Evolutionary conservation across 1,140 invertebrate genomes (phyloP), one percentile per base, ranked within the genome.

Genomic region (Eumeta japonica): DNA sequence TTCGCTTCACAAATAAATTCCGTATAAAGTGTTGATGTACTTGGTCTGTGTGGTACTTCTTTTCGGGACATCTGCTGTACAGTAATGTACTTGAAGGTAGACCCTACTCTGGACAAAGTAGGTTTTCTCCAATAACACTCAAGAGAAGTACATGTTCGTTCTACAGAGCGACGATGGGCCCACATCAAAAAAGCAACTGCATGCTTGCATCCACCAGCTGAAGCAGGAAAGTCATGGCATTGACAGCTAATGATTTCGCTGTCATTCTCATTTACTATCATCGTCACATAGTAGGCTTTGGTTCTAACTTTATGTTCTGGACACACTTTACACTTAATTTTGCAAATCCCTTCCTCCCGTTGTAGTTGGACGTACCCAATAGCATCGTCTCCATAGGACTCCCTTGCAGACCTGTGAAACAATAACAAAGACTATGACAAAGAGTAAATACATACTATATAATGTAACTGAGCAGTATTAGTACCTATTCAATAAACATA

Each of bases 111-210:
- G n/a, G n/a, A n/a, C n/a, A 50, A 33, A 16, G 36, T 42, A n/a
- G 55, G 43, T 41, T 61, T 65, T 32, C 49, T 50, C 63, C 63
- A 67, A 28, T 61, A 66, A 24, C 62, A 67, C 29, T 43, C 40
- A 2, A 54, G 28, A 10, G 41, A 41, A 29, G 62, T 64, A n/a
- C 45, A 44, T 16, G 62, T 37, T 15, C 55, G 56, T 34, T 70
- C 54, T 37, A 64, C 65, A 28, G 33, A 52, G 18, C 61, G 33
- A 30, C 61, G 32, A 49, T 71, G 57, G n/a, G 51, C n/a, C n/a
- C n/a, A n/a, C n/a, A n/a, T n/a, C n/a, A n/a, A n/a, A n/a, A n/a
- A n/a, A n/a, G n/a, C n/a, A 14, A 48, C 39, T 27, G 44, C 31
- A 47, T 50, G 45, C 33, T 46, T 48, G 28, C 48, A 51, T 0